Conservation (phyloP, 2,888 invertebrate species). For the Prosapia bicincta region DNA sequence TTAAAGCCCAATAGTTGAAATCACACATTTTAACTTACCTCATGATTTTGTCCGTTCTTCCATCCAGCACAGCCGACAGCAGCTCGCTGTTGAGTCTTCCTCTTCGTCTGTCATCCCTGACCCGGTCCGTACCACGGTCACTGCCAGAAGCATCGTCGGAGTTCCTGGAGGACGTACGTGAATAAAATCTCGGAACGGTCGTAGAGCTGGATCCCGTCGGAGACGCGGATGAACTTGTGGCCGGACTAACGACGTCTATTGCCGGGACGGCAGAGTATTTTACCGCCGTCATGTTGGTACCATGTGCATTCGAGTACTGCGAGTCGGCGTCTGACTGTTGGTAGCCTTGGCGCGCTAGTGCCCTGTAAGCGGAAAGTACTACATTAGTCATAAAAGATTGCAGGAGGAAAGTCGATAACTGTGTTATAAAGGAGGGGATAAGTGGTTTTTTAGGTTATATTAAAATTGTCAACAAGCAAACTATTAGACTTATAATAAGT, state of each 20-base stretch:
- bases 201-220: not conserved
- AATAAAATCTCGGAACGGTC: not conserved
- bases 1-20: too few species aligned
- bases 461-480: too few species aligned
- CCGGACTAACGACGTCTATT: not conserved
- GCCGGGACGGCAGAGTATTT: not conserved
- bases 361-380: not conserved
- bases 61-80: slow-evolving; percentile 47
- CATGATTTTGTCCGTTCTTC: not conserved
- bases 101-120: slow-evolving; percentile 48
- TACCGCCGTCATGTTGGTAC: not conserved
- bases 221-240: not conserved
- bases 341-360: not conserved
- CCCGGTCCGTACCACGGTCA: slow-evolving; percentile 10
- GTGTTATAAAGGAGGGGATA: not conserved
- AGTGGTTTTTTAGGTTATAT: too few species aligned
- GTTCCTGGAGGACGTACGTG: not conserved
- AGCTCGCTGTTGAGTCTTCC: slow-evolving; percentile 53
- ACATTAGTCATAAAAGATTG: not conserved
- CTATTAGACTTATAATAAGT: too few species aligned
- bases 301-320: not conserved
- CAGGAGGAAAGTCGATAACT: not conserved
- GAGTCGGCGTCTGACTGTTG: not conserved
- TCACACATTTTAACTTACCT: too few species aligned
- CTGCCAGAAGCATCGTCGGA: not conserved